These are phyloP conservation scores for Dermolepida albohirtum DNA, from an alignment of 2,888 invertebrate species.

Conservation along the genomic window DNA sequence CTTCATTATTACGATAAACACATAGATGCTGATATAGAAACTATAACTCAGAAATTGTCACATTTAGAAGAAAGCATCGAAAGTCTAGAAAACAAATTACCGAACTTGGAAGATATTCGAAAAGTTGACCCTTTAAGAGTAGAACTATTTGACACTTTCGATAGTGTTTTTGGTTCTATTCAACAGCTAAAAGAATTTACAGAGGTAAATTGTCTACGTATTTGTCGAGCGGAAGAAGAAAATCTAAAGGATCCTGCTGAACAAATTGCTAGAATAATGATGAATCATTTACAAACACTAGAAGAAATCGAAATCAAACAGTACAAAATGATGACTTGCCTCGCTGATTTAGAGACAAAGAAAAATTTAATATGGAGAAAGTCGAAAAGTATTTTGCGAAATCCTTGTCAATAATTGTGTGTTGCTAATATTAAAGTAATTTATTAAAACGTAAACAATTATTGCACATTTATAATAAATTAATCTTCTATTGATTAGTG, in stretches of 20 bases:
- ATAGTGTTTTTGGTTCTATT: slow-evolving; percentile 7
- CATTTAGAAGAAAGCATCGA: slow-evolving; percentile 6
- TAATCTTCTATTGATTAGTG: too few species aligned
- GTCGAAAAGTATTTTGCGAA: neutral
- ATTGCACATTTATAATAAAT: too few species aligned
- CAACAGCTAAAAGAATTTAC: slow-evolving; percentile 28
- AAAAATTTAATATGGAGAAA: slow-evolving; percentile 8
- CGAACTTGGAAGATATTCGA: slow-evolving; percentile 22
- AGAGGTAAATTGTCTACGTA: neutral
- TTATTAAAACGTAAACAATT: too few species aligned
- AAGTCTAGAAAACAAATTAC: slow-evolving; percentile 25
- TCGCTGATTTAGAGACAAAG: slow-evolving; percentile 26
- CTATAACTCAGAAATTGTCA: slow-evolving; percentile 4
- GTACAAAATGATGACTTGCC: slow-evolving; percentile 23
- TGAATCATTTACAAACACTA: slow-evolving; percentile 26
- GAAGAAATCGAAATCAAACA: slow-evolving; percentile 30
- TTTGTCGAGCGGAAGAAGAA: slow-evolving; percentile 12
- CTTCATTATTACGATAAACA: slow-evolving; percentile 22
- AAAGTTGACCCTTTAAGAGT: slow-evolving; percentile 20
- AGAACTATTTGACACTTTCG: slow-evolving; percentile 10
- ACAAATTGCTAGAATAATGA: slow-evolving; percentile 34
- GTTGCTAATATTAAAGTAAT: neutral
- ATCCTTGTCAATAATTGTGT: slow-evolving; percentile 7
- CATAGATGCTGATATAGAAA: slow-evolving; percentile 15
- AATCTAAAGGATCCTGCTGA: slow-evolving; percentile 25